Evolutionary conservation across 2,888 invertebrate genomes (phyloP).

Genomic region (Andrena dorsata): DNA sequence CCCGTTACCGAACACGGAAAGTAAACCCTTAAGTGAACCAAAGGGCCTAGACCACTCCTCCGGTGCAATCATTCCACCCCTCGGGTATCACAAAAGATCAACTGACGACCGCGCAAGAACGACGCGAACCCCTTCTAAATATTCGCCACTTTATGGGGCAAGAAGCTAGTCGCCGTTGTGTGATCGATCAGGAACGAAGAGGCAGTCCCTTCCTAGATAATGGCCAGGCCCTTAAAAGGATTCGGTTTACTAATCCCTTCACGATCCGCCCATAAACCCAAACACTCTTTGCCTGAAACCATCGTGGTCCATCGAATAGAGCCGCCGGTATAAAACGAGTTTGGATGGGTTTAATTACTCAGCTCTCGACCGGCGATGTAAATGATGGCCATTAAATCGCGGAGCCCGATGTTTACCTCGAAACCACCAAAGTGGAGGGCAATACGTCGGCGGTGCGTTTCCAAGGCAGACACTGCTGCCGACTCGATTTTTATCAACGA

Average conservation of each 20-base stretch:
- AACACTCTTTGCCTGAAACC: conserved; percentile 73
- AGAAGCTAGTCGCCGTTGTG: conserved; percentile 24
- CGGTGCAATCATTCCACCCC: not conserved
- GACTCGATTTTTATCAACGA: conserved; percentile 57
- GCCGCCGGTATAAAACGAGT: conserved; percentile 74
- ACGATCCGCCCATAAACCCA: conserved; percentile 73
- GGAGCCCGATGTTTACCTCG: conserved; percentile 76
- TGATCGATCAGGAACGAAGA: conserved; percentile 49
- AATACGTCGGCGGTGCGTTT: conserved; percentile 65
- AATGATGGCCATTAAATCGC: conserved; percentile 80
- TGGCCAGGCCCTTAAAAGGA: conserved; percentile 72
- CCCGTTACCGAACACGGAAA: not conserved
- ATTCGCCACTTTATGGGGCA: conserved; percentile 1
- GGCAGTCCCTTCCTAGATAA: conserved; percentile 59
- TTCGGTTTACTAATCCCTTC: conserved; percentile 75
- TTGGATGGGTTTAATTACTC: conserved; percentile 81
- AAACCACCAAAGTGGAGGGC: conserved; percentile 71
- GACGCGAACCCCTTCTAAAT: not conserved
- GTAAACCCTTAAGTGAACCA: not conserved
- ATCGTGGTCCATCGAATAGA: conserved; percentile 66
- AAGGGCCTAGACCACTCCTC: not conserved
- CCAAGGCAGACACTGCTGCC: conserved; percentile 30
- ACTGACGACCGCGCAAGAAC: not conserved
- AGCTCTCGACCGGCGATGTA: conserved; percentile 81
- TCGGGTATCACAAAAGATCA: not conserved